Evolutionary conservation across 2,797 vertebrate genomes (phyloP).

Genomic region (Netta rufina): DNA sequence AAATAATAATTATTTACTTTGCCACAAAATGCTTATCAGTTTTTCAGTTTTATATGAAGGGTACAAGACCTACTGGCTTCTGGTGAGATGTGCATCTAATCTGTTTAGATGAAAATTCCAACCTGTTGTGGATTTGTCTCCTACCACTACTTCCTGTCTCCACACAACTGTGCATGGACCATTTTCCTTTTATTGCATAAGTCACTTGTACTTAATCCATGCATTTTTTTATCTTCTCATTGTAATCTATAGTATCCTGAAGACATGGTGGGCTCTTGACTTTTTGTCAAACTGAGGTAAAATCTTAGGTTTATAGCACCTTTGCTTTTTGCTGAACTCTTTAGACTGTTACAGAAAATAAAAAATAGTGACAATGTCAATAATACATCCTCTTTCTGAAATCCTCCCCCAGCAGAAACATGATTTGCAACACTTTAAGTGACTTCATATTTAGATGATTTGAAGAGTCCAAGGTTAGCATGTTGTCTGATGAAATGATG

Average conservation of each 20-base stretch:
- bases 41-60: neutral
- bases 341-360: neutral
- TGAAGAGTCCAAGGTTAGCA: constrained; percentile 31
- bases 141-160: neutral
- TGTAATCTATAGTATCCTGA: neutral
- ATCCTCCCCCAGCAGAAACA: neutral
- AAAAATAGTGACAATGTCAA: neutral
- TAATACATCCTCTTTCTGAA: neutral
- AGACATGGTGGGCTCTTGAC: neutral
- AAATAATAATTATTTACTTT: neutral
- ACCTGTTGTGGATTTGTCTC: neutral
- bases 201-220: neutral
- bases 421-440: constrained; percentile 35
- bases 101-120: constrained; percentile 38
- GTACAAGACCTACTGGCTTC: neutral
- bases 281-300: neutral
- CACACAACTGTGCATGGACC: neutral
- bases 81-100: neutral
- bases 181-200: neutral
- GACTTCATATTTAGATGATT: constrained; percentile 16
- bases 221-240: neutral
- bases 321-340: neutral
- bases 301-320: neutral
- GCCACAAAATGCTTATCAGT: neutral
- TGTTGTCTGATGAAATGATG: neutral